phyloP scores from a whole-genome alignment of 1,140 invertebrate genomes.

The Aphis gossypii region DNA sequence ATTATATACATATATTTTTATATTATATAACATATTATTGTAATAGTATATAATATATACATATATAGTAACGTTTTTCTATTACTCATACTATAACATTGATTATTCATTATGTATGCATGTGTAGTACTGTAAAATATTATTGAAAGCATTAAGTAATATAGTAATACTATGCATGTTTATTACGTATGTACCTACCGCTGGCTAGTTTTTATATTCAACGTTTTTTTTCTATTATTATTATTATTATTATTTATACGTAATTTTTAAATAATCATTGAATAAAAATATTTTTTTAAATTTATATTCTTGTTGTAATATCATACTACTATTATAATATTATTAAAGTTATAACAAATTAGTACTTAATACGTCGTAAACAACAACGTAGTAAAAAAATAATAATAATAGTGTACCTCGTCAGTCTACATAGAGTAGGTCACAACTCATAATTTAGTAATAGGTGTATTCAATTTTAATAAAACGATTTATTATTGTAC shows the following conservation, averaged over 20 bases:
- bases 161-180: not conserved
- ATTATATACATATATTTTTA: not conserved
- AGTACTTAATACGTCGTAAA: not conserved
- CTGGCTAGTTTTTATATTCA: not conserved
- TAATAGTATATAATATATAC: not conserved
- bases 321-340: not conserved
- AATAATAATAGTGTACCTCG: no score
- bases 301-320: not conserved
- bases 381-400: not conserved
- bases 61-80: conserved; percentile 12
- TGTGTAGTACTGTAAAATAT: not conserved
- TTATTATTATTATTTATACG: not conserved
- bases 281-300: not conserved
- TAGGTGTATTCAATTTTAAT: no score
- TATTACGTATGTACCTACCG: not conserved
- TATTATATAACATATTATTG: not conserved
- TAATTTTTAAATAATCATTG: not conserved
- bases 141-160: not conserved
- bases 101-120: conserved; percentile 8
- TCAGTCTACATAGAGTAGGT: no score
- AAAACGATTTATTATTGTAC: no score
- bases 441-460: no score
- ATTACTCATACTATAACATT: not conserved
- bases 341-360: not conserved
- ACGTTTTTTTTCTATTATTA: not conserved